Evolutionary conservation across 1,140 invertebrate species (phyloP).

Genomic region (Archegozetes longisetosus): DNA sequence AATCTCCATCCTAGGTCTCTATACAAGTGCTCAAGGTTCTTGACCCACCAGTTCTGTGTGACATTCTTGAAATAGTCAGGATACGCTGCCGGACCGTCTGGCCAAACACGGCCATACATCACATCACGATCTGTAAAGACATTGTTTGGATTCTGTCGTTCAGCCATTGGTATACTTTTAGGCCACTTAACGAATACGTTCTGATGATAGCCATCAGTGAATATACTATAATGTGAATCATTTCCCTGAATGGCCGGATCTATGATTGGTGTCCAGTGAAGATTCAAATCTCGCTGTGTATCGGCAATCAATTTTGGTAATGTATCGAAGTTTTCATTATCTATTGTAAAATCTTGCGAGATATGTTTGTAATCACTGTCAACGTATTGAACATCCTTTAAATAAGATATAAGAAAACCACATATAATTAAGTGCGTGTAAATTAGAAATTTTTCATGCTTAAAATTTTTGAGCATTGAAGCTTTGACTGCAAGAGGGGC

Average conservation of each 20-base stretch:
- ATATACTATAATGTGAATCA: not conserved
- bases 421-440: too few species aligned
- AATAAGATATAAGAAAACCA: not conserved
- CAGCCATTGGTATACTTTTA: not conserved
- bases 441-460: too few species aligned
- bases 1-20: not conserved
- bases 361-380: slow-evolving; percentile 85
- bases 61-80: slow-evolving; percentile 1
- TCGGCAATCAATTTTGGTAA: not conserved
- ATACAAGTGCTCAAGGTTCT: not conserved
- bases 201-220: not conserved
- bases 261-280: not conserved
- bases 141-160: slow-evolving; percentile 1
- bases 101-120: not conserved
- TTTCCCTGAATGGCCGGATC: slow-evolving; percentile 6
- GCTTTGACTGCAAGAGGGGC: too few species aligned
- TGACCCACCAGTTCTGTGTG: not conserved
- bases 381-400: slow-evolving; percentile 55
- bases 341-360: slow-evolving; percentile 61
- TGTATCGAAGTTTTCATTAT: not conserved
- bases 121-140: not conserved
- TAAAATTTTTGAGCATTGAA: too few species aligned
- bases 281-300: not conserved
- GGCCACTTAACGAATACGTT: slow-evolving; percentile 3
- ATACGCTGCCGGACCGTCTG: not conserved